Evolutionary conservation across 2,113 vertebrate genomes (phyloP).

Genomic region (Electrona antarctica): DNA sequence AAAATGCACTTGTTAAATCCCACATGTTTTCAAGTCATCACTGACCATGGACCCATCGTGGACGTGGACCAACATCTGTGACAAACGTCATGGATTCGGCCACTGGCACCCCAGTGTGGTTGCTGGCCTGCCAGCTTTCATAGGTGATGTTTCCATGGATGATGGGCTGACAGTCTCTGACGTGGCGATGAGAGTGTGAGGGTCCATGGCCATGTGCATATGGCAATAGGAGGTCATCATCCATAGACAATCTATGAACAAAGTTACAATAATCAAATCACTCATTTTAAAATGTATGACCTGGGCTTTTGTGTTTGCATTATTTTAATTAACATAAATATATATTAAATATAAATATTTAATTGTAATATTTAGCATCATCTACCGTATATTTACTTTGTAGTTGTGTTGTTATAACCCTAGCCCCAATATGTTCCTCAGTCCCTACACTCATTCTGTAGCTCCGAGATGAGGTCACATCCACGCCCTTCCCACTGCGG

Average conservation of each 20-base stretch:
- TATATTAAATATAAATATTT: neutral
- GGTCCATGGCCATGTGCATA: conserved; percentile 80
- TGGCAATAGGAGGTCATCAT: conserved; percentile 80
- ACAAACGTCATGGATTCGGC: conserved; percentile 80
- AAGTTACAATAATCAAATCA: neutral
- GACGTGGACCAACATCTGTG: conserved; percentile 64
- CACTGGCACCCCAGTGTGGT: conserved; percentile 16
- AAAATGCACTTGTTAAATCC: neutral
- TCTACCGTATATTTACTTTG: too few relatives aligned
- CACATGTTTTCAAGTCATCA: neutral
- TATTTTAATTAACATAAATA: neutral
- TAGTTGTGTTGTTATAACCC: too few relatives aligned
- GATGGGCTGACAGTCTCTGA: conserved; percentile 82
- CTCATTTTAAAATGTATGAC: too few relatives aligned
- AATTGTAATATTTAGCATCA: too few relatives aligned
- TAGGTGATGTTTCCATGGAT: conserved; percentile 80
- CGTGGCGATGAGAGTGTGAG: conserved; percentile 69
- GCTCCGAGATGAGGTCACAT: too few relatives aligned
- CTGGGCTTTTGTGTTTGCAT: neutral
- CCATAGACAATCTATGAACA: conserved; percentile 66
- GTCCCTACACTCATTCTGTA: too few relatives aligned
- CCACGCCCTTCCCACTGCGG: too few relatives aligned
- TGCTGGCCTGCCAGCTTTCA: conserved; percentile 76
- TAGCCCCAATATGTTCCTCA: too few relatives aligned
- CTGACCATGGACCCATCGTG: conserved; percentile 75